Evolutionary conservation across 1,140 invertebrate species (phyloP), one percentile per base, ranked within the genome.

Genomic region (Acromyrmex charruanus): DNA sequence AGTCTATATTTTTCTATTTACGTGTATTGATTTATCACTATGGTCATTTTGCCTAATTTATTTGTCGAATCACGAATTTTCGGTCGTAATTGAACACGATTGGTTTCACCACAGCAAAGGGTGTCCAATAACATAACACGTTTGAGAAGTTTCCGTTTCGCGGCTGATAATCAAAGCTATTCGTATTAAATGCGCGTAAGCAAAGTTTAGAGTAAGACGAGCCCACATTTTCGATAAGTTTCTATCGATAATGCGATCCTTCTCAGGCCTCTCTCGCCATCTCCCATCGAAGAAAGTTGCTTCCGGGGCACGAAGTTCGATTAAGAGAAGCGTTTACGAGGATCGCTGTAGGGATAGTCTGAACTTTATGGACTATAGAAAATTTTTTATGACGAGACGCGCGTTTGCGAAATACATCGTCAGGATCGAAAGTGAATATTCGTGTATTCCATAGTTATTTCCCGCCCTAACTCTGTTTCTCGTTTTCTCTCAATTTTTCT

Each of bases 251-350:
- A 74, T 31, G 9, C 55, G 66, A 74, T 61, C 58, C 69, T 61
- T 55, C 80, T 51, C 44, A 49, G 35, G 59, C 25, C 25, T 71
- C 31, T 21, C 59, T 2, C 7, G 18, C n/a, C 44, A 39, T 31
- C n/a, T 53, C 25, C 55, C 61, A 49, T 3, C 31, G 77, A 25
- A 35, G 39, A 58, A 85, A 87, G 85, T 71, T 74, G 59, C 31
- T 77, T 65, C 74, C 28, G 7, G 61, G 79, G 44, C 65, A 66
- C n/a, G 65, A 53, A 89, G 79, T 90, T 89, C 79, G 88, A 90
- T 90, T 89, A 89, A 89, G 79, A 77, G 85, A 65, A 75, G 68
- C 89, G 79, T 69, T 89, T 85, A 75, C 80, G 72, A 80, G 63
- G 80, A 87, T 90, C 69, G 85, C 80, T 66, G 87, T 63, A 49